Conservation (phyloP, 2,797 vertebrate species). For the Basileuterus tristriatus region DNA sequence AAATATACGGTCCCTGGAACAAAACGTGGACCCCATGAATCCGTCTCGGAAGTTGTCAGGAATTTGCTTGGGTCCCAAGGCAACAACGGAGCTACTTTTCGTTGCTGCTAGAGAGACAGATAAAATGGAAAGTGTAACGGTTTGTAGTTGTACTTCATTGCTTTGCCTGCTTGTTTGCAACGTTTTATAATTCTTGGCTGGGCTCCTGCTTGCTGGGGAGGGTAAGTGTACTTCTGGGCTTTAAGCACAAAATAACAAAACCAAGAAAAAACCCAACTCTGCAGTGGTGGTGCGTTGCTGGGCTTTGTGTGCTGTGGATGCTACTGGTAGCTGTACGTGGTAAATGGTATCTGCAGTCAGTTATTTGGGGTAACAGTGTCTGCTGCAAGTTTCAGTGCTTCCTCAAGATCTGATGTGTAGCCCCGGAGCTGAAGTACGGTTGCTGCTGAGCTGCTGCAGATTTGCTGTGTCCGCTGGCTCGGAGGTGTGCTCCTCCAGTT, state of each 20-base stretch:
- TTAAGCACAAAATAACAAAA: background rate
- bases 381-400: background rate
- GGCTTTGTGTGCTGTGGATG: background rate
- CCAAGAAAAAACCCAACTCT: fast-evolving
- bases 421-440: fast-evolving
- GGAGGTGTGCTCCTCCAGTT: background rate
- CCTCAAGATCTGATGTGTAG: background rate
- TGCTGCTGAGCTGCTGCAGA: background rate
- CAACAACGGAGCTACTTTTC: background rate
- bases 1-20: background rate
- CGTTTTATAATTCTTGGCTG: background rate
- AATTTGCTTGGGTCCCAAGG: background rate
- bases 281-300: background rate
- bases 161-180: background rate
- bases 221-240: background rate
- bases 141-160: background rate
- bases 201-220: background rate
- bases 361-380: background rate
- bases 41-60: background rate
- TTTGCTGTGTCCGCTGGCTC: background rate
- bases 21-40: background rate
- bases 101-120: background rate
- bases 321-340: fast-evolving
- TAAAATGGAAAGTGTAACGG: background rate
- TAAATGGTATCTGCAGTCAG: background rate